Conservation (phyloP, 2,113 vertebrate species). For the Cisticola juncidis region DNA sequence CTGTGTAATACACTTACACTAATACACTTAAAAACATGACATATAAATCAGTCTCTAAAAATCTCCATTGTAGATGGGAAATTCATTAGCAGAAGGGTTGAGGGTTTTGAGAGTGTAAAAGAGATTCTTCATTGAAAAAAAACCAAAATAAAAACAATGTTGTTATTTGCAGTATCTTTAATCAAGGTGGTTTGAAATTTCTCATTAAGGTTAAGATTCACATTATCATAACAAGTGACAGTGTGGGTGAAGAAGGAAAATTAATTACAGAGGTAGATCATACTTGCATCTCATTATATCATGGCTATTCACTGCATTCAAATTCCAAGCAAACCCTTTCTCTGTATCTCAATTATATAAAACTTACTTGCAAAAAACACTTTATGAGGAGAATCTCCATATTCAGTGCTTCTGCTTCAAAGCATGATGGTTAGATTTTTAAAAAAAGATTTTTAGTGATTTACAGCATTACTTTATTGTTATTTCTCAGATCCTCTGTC, state of each 20-base stretch:
- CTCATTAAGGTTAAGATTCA: conserved; percentile 5
- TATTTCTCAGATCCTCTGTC: neutral
- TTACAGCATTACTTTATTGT: neutral
- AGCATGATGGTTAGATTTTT: neutral
- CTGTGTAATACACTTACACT: neutral
- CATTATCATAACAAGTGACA: neutral
- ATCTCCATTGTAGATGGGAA: neutral
- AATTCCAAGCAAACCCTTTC: neutral
- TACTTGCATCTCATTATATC: neutral
- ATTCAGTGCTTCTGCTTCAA: neutral
- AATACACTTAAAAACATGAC: conserved; percentile 9
- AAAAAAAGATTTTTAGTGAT: neutral
- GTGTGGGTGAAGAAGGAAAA: conserved; percentile 4
- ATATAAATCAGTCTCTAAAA: conserved; percentile 9
- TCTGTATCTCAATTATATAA: neutral
- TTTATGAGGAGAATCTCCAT: neutral
- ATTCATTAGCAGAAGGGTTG: neutral
- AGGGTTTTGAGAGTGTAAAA: neutral
- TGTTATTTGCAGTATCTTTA: neutral
- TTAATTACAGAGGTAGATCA: neutral
- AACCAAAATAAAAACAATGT: neutral
- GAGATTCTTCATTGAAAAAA: neutral
- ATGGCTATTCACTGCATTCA: neutral
- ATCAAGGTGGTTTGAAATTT: conserved; percentile 14
- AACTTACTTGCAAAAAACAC: neutral